Conservation (phyloP, 2,113 vertebrate species). For the Cyrtonyx montezumae region DNA sequence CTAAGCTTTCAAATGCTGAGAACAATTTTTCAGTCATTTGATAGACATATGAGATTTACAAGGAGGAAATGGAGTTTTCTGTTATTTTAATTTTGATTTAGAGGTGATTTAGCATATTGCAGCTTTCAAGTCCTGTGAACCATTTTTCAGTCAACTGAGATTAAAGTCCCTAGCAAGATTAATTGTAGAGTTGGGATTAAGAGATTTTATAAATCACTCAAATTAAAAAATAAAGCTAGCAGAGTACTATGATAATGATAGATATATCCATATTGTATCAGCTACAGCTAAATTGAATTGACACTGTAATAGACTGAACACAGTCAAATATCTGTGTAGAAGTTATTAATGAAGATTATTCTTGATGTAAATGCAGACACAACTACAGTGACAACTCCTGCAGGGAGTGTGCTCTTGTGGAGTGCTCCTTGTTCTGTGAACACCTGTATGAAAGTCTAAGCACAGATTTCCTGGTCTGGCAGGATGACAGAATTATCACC, state of each 20-base stretch:
- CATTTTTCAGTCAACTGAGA: constrained; percentile 57
- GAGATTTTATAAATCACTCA: constrained; percentile 63
- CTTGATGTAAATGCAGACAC: constrained; percentile 24
- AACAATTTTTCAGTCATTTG: background rate
- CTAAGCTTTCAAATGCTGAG: background rate
- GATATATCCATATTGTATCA: constrained; percentile 22
- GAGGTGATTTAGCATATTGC: constrained; percentile 31
- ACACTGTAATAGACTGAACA: constrained; percentile 4
- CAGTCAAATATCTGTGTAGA: constrained; percentile 19
- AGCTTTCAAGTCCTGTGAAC: constrained; percentile 32
- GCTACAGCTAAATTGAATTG: constrained; percentile 60
- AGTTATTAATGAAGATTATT: constrained; percentile 49
- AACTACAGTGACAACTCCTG: constrained; percentile 6
- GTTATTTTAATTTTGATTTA: constrained; percentile 67
- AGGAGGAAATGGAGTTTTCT: constrained; percentile 33
- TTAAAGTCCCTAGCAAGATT: constrained; percentile 49
- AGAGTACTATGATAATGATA: constrained; percentile 39
- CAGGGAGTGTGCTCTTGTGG: background rate
- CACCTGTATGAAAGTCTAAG: constrained; percentile 3
- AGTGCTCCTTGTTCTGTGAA: constrained; percentile 18
- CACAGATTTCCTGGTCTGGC: background rate
- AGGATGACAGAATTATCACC: background rate
- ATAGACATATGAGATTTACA: constrained; percentile 6
- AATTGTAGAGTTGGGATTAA: constrained; percentile 62
- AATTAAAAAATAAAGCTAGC: constrained; percentile 54